These are phyloP conservation scores for Bostrychus sinensis DNA, from an alignment of 2,113 vertebrate genomes.

Conservation along the genomic window DNA sequence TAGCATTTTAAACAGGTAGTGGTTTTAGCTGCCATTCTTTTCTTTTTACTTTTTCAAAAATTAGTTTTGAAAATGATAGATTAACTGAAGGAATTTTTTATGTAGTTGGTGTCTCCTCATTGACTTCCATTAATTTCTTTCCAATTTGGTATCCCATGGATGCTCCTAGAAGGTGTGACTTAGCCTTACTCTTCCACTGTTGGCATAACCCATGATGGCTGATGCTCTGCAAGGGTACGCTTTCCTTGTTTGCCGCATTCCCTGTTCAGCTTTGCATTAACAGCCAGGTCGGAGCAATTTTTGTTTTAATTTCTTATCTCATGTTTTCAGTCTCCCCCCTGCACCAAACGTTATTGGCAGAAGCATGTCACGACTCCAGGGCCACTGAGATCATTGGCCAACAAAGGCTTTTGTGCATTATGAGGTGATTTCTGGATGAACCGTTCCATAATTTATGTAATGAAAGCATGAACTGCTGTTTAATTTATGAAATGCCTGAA, in stretches of 20 bases:
- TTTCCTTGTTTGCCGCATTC: conserved; percentile 30
- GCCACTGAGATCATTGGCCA: conserved; percentile 29
- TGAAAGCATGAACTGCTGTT: conserved; percentile 68
- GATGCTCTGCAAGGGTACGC: conserved; percentile 16
- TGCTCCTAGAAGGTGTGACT: neutral
- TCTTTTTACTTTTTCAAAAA: neutral
- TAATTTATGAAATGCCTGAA: conserved; percentile 67
- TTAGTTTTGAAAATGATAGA: conserved; percentile 2
- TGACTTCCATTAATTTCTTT: neutral
- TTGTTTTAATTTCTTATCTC: conserved; percentile 57
- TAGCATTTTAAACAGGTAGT: neutral
- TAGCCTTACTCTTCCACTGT: neutral
- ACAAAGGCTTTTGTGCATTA: conserved; percentile 60
- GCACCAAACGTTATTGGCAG: conserved; percentile 45
- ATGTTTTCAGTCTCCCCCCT: conserved; percentile 40
- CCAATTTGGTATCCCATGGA: neutral
- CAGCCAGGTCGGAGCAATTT: conserved; percentile 44
- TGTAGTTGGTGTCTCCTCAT: neutral
- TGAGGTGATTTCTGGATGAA: conserved; percentile 60
- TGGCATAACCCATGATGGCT: conserved; percentile 33
- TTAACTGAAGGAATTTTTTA: neutral
- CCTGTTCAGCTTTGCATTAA: conserved; percentile 49
- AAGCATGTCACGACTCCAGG: conserved; percentile 40
- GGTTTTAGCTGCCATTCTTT: neutral
- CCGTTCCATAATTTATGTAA: conserved; percentile 63